These are phyloP conservation scores for Bradypus variegatus DNA, from an alignment of 2,797 vertebrate species.

Conservation along the genomic window DNA sequence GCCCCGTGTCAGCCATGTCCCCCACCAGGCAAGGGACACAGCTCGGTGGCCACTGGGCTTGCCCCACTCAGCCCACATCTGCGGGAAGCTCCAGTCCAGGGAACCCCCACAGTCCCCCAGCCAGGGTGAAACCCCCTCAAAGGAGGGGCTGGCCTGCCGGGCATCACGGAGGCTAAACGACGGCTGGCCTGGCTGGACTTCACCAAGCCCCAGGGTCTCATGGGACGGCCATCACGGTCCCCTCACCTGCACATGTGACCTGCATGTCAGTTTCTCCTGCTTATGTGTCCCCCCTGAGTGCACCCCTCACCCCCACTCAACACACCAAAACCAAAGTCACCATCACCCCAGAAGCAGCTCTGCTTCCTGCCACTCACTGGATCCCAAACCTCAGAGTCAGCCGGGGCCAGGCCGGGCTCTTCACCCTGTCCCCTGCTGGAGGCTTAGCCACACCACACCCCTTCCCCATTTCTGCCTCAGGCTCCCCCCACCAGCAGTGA, in stretches of 20 bases:
- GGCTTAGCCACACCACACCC: no score
- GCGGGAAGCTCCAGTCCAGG: background rate
- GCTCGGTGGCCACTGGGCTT: background rate
- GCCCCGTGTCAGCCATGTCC: no score
- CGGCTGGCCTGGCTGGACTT: background rate
- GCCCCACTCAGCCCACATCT: background rate
- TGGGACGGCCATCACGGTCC: background rate
- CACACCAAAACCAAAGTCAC: no score
- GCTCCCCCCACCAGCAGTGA: background rate
- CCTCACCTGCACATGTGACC: background rate
- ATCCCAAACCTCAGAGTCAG: no score
- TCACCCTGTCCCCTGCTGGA: no score
- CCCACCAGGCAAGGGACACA: background rate
- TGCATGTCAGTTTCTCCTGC: background rate
- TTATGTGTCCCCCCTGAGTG: no score
- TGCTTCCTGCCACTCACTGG: background rate
- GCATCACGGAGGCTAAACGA: background rate
- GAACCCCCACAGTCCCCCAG: background rate
- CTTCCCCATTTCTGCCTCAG: background rate
- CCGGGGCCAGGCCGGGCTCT: background rate
- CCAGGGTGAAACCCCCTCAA: background rate
- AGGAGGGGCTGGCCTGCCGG: background rate
- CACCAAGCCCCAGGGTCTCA: background rate
- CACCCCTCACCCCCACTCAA: background rate
- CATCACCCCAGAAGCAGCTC: background rate